Conservation (phyloP, 2,888 invertebrate genomes). For the Lepidonotus clava region DNA sequence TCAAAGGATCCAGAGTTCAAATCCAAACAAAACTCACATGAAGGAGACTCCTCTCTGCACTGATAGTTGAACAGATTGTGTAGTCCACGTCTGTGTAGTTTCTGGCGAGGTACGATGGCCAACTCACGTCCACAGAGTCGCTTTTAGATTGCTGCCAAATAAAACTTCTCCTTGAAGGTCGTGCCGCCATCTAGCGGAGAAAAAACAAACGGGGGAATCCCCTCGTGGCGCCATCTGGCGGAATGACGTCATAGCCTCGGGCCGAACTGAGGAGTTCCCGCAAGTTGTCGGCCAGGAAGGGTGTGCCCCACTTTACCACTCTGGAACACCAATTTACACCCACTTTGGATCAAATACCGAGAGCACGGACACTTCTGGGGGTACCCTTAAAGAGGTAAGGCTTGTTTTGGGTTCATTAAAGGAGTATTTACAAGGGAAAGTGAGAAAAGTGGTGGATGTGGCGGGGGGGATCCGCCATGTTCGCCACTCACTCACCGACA, state of each 20-base stretch:
- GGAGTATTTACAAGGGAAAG: not conserved
- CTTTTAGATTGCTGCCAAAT: no score
- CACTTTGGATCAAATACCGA: constrained; percentile 9
- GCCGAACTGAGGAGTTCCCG: not conserved
- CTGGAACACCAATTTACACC: not conserved
- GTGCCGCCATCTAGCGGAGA: constrained; percentile 26
- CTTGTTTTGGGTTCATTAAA: not conserved
- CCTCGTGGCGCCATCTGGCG: constrained; percentile 26
- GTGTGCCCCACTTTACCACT: constrained; percentile 31
- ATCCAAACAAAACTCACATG: no score
- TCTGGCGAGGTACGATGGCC: no score
- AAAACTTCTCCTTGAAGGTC: not conserved
- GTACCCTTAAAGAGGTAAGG: not conserved
- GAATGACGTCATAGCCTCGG: constrained; percentile 15
- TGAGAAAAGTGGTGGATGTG: not conserved
- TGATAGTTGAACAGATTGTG: no score
- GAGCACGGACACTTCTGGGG: not conserved
- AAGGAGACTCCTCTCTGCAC: no score
- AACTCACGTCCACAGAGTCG: no score
- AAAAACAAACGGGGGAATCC: not conserved
- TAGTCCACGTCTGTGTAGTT: no score
- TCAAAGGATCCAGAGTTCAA: no score
- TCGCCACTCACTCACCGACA: not conserved
- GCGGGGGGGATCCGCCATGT: constrained; percentile 15
- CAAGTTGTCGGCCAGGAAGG: not conserved